Base-by-base conservation (phyloP, 2,113 vertebrate genomes). In the Helogale parvula region DNA sequence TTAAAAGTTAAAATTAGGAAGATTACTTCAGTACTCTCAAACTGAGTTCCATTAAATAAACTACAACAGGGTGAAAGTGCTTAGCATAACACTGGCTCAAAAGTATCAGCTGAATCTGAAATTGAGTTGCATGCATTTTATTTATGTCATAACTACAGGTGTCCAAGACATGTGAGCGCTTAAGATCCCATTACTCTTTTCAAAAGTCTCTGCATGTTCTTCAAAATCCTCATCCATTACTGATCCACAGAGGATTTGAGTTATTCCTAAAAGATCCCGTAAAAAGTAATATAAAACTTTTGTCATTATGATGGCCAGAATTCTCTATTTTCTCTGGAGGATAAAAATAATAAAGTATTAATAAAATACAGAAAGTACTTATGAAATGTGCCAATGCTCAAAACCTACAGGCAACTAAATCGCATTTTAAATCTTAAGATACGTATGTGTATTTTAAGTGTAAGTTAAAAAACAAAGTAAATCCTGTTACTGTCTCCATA, bases 381-480 rank as follows among this genome's bases (percentile, higher is more conserved):
- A 88, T 90, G 33, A 90, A 94, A 87, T 87, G 14, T 90, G 66
- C 66, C n/a, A 90, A n/a, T 81, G 84, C 2, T 91, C 35, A 96
- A 96, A 96, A 96, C 16, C 87, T 96, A 96, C 6, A 95, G 79
- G 89, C 33, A 93, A 69, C n/a, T 88, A 97, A 97, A 71, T 38
- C 14, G 84, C 21, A 96, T 72, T 76, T 94, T 90, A 89, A 93
- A 87, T 38, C 14, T 90, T 65, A 92, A 9, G 29, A 31, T 91
- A 41, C 88, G 5, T 35, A 71, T 33, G 31, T 80, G 83, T 85
- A 93, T 50, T 83, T 69, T 63, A 93, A 94, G 50, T 57, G 21
- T 35, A 80, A 88, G 27, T 68, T 88, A 81, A 93, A 93, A 87
- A 90, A 88, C 2, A 85, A 82, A 88, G 85, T n/a, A 80, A 85